These are phyloP conservation scores for Cariama cristata DNA, from an alignment of 2,113 vertebrate genomes.

Conservation along the genomic window DNA sequence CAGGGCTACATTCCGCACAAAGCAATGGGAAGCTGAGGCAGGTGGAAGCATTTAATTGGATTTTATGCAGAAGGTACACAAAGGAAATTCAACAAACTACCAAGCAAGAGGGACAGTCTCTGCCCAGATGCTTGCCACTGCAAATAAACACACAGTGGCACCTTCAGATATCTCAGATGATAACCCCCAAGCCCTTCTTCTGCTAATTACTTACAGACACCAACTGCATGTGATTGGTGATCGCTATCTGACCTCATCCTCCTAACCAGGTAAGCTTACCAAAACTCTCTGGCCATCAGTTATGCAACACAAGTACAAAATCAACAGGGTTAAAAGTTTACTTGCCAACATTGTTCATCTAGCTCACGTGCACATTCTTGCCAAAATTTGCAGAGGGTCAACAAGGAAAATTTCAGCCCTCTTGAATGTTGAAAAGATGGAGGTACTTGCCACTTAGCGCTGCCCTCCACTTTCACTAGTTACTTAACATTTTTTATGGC, in stretches of 20 bases:
- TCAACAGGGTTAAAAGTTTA: not conserved
- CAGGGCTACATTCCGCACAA: not conserved
- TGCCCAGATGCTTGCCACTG: not conserved
- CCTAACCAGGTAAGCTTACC: not conserved
- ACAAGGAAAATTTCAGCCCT: not conserved
- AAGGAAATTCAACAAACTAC: not conserved
- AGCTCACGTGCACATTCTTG: not conserved
- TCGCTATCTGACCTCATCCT: not conserved
- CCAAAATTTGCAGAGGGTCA: not conserved
- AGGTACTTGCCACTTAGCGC: not conserved
- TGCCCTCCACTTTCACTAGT: not conserved
- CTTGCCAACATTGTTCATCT: not conserved
- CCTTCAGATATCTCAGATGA: not conserved
- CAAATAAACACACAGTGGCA: not conserved
- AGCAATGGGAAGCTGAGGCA: not conserved
- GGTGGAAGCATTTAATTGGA: not conserved
- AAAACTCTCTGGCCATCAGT: not conserved
- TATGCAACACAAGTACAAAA: not conserved
- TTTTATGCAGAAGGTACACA: not conserved
- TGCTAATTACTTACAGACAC: not conserved
- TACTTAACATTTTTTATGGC: not conserved
- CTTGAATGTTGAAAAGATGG: not conserved
- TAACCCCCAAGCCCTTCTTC: not conserved
- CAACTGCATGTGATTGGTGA: not conserved
- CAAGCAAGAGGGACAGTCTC: not conserved